These are phyloP conservation scores for Oryzaephilus surinamensis DNA, from an alignment of 1,140 invertebrate genomes.

Conservation along the genomic window DNA sequence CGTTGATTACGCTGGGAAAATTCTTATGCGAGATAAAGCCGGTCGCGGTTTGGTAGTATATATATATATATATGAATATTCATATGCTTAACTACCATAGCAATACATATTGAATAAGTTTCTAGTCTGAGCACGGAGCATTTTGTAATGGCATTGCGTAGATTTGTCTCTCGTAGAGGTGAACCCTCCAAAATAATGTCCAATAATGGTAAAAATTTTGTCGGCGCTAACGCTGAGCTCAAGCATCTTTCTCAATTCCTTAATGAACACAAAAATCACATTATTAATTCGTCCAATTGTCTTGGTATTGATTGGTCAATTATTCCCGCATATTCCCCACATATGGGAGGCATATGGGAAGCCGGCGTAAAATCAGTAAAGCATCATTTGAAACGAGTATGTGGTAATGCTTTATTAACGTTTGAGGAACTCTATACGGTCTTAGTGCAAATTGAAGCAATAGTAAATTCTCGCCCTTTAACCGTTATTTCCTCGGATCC, in stretches of 20 bases:
- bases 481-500: constrained; percentile 18
- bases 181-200: constrained; percentile 23
- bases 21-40: constrained; percentile 13
- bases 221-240: neutral
- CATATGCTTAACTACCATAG: constrained; percentile 26
- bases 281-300: constrained; percentile 6
- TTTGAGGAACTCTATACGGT: constrained; percentile 25
- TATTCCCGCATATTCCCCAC: constrained; percentile 22
- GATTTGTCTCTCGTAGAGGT: constrained; percentile 32
- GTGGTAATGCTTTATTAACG: constrained; percentile 17
- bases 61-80: constrained; percentile 34
- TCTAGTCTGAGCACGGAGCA: constrained; percentile 11
- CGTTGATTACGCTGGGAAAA: constrained; percentile 30
- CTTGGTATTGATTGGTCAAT: constrained; percentile 29
- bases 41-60: constrained; percentile 2
- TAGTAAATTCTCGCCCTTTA: constrained; percentile 29
- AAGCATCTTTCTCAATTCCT: neutral
- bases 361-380: constrained; percentile 13
- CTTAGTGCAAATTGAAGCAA: constrained; percentile 21
- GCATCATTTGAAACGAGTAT: constrained; percentile 15
- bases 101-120: constrained; percentile 25
- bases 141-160: constrained; percentile 29
- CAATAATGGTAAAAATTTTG: constrained; percentile 3
- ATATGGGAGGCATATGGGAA: constrained; percentile 37
- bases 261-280: neutral